Evolutionary conservation across 1,140 invertebrate species (phyloP).

Genomic region (Drosophila varians): DNA sequence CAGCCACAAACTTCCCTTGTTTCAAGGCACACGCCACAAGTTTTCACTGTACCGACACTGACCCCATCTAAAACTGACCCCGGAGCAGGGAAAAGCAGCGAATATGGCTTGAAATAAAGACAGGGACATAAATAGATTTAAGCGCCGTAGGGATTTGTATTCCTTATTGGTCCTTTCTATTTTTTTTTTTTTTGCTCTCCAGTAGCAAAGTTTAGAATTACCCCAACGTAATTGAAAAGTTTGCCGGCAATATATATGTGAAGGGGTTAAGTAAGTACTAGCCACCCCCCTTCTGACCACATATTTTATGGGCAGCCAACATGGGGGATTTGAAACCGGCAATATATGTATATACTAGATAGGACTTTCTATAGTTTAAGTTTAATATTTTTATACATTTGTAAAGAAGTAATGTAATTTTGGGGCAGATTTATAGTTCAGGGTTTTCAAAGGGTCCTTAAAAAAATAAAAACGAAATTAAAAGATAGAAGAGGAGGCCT

Average conservation of each 20-base stretch:
- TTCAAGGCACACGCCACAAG: conserved; percentile 24
- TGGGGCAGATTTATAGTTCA: too few species aligned
- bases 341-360: too few species aligned
- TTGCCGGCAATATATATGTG: conserved; percentile 37
- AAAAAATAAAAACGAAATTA: background rate
- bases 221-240: conserved; percentile 63
- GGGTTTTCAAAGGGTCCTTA: background rate
- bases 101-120: conserved; percentile 16
- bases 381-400: too few species aligned
- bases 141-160: conserved; percentile 60
- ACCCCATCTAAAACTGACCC: conserved; percentile 27
- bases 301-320: conserved; percentile 35
- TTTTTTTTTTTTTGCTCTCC: conserved; percentile 1
- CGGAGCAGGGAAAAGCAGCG: conserved; percentile 1
- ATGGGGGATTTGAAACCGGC: conserved; percentile 27
- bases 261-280: background rate
- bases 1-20: conserved; percentile 28
- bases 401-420: too few species aligned
- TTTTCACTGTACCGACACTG: conserved; percentile 21
- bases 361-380: too few species aligned
- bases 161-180: conserved; percentile 44
- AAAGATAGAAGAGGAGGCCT: background rate
- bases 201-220: conserved; percentile 59
- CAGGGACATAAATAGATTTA: conserved; percentile 65
- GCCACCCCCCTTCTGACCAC: background rate